Conservation (phyloP, 1,140 invertebrate species). For the Brachystomella parvula region DNA sequence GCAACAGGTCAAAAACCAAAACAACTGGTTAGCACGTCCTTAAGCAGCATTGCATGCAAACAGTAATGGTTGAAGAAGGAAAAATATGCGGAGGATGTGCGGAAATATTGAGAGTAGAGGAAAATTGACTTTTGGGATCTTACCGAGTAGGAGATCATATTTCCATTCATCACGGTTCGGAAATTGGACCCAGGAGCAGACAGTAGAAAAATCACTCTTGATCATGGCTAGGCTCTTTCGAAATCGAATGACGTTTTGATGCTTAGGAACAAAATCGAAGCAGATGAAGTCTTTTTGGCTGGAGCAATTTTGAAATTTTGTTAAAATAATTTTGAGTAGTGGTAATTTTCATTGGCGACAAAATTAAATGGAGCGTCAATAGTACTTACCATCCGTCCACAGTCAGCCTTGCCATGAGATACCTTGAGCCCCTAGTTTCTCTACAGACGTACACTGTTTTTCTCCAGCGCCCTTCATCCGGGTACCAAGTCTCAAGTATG, state of each 20-base stretch:
- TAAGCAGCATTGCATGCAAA: background rate
- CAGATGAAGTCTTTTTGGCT: conserved; percentile 96
- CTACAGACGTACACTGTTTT: conserved; percentile 90
- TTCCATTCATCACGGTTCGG: conserved; percentile 74
- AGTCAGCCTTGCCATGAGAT: conserved; percentile 91
- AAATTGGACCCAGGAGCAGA: conserved; percentile 90
- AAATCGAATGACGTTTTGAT: conserved; percentile 92
- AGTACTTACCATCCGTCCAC: conserved; percentile 80
- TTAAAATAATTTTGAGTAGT: background rate
- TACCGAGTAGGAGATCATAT: conserved; percentile 73
- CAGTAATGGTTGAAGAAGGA: background rate
- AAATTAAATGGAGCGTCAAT: background rate
- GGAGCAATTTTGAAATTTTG: conserved; percentile 40
- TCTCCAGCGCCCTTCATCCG: conserved; percentile 77
- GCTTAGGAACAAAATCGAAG: conserved; percentile 88
- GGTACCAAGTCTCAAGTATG: conserved; percentile 88
- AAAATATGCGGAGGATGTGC: background rate
- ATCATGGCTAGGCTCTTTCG: conserved; percentile 83
- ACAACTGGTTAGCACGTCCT: background rate
- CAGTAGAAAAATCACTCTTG: conserved; percentile 65
- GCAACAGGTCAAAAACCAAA: no score
- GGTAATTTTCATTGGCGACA: background rate
- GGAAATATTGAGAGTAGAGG: background rate
- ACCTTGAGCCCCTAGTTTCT: conserved; percentile 73
- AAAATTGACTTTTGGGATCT: conserved; percentile 23